Percentiles rank a stretch among this genome's conserved stretches.
Conservation (phyloP, 2,113 vertebrate species). For the Cryptoleucopteryx plumbea region DNA sequence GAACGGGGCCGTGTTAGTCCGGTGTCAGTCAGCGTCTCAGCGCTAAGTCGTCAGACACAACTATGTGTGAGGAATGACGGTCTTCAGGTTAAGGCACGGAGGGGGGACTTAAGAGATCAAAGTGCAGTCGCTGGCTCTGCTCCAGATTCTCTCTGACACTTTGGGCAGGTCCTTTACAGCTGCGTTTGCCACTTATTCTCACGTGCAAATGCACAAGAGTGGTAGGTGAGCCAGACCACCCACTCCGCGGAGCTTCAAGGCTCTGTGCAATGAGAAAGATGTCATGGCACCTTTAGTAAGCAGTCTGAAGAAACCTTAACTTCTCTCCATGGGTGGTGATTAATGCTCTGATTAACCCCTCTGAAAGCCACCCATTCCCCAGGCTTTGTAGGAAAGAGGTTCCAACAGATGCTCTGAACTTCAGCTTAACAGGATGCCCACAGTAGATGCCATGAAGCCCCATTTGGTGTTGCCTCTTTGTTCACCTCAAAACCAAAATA, state of each 20-base stretch:
- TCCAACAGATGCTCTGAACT: not conserved
- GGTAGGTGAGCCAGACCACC: not conserved
- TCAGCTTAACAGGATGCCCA: not conserved
- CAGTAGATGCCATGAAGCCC: not conserved
- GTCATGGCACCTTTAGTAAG: not conserved
- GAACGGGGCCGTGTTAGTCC: not conserved
- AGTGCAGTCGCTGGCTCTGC: accelerated
- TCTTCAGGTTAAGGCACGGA: not conserved
- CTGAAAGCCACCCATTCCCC: not conserved
- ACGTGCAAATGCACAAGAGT: not conserved
- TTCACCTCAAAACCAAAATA: not conserved
- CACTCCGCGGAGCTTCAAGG: not conserved
- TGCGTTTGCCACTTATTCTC: not conserved
- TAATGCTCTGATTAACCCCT: not conserved
- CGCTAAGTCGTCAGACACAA: not conserved
- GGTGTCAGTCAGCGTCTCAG: not conserved
- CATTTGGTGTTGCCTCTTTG: not conserved
- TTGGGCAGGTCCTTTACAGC: not conserved
- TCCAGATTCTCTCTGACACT: not conserved
- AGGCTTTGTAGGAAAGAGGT: not conserved
- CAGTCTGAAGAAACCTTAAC: not conserved
- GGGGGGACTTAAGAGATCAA: not conserved
- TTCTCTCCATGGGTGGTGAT: not conserved
- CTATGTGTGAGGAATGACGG: not conserved
- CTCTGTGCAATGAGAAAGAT: not conserved